Evolutionary conservation across 2,797 vertebrate species (phyloP), one percentile per base, ranked within the genome.

Genomic region (Sebastiscus tertius): DNA sequence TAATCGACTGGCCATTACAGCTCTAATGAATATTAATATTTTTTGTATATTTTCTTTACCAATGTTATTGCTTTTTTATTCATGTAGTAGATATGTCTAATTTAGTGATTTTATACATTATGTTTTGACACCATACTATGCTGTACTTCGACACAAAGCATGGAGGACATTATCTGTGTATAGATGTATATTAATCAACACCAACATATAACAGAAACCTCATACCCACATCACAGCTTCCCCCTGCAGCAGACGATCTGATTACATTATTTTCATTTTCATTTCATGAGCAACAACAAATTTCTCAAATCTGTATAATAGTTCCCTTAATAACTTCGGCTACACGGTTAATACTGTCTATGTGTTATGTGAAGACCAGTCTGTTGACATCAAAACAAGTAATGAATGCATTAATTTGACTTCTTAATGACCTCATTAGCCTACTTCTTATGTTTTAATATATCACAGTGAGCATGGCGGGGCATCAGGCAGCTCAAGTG

Each of bases 341-440:
- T 55, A 8, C 26, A 1, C n/a, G 1, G 12, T 49, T 59, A 46
- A 68, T 69, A 31, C 31, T 22, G 67, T 72, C 72, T 81, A 0
- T 56, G 72, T 75, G 26, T 56, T 29, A 10, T 65, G 31, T 33
- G n/a, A 74, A 68, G 72, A 72, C 63, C 61, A 70, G 72, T 80
- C 68, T 74, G 67, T 80, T 83, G 70, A 59, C 59, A 77, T 83
- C 70, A 67, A 79, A 85, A 81, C 81, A 83, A 84, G 77, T 85
- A 82, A 87, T 79, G 69, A 84, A 88, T 86, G 68, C 61, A 76
- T 86, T 89, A 22, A 89, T 89, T 90, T 87, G 62, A 75, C 58
- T 77, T 6, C 70, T 77, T 89, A 88, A 88, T 88, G 69, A 83
- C 80, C 84, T 82, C 66, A 87, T 92, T 88, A 88, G 81, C 83